These are phyloP conservation scores for Enteromius mattozi DNA, from an alignment of 2,797 vertebrate genomes.

Conservation along the genomic window DNA sequence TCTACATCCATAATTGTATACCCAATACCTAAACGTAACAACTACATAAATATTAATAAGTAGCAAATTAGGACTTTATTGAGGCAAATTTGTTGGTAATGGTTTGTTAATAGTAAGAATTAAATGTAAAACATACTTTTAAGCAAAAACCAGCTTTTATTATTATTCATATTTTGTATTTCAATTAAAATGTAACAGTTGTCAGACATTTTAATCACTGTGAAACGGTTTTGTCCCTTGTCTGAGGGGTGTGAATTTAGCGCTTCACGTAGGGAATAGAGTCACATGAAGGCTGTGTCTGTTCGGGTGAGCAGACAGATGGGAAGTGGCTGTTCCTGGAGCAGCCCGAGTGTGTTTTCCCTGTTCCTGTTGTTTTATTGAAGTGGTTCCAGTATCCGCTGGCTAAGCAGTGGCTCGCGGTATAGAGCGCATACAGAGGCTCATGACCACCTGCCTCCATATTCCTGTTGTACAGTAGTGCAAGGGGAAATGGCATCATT, in stretches of 20 bases:
- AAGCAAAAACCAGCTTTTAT: not conserved
- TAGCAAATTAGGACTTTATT: not conserved
- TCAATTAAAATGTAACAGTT: not conserved
- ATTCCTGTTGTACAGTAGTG: slow-evolving; percentile 60
- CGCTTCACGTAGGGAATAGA: not conserved
- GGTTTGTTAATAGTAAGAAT: not conserved
- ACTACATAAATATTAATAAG: not conserved
- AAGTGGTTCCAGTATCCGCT: slow-evolving; percentile 43
- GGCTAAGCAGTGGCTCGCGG: not conserved
- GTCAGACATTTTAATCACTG: slow-evolving; percentile 5
- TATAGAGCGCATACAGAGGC: slow-evolving; percentile 23
- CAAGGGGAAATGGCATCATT: slow-evolving; percentile 55
- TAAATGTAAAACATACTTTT: not conserved
- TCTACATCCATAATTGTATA: not conserved
- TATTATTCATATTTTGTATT: not conserved
- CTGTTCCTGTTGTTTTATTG: slow-evolving; percentile 50
- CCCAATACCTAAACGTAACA: not conserved
- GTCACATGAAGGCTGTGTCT: slow-evolving; percentile 24
- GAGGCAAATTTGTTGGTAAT: not conserved
- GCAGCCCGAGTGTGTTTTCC: slow-evolving; percentile 38
- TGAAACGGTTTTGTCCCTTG: not conserved
- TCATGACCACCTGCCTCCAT: slow-evolving; percentile 57
- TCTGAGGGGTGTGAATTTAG: slow-evolving; percentile 9
- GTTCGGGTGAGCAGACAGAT: slow-evolving; percentile 40
- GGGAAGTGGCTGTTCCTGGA: slow-evolving; percentile 47